phyloP scores from a whole-genome alignment of 2,888 invertebrate species.

The Sialis fuliginosa region DNA sequence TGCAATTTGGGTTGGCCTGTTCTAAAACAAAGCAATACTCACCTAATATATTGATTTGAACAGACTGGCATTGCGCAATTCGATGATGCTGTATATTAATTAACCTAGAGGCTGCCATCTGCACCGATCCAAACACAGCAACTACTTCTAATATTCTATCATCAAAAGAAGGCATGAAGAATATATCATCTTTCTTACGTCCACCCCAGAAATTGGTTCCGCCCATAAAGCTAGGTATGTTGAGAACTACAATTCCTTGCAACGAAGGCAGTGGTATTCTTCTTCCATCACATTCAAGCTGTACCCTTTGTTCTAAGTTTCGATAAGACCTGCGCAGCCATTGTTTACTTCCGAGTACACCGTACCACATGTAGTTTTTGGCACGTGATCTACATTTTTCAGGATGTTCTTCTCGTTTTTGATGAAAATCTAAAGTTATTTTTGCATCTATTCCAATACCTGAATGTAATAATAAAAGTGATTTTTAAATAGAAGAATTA shows the following conservation, averaged over 20 bases:
- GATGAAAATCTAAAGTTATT: constrained; percentile 91
- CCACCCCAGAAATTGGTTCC: constrained; percentile 99
- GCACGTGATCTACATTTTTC: constrained; percentile 90
- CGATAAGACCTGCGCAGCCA: constrained; percentile 82
- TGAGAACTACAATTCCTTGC: constrained; percentile 91
- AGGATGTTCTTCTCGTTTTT: constrained; percentile 91
- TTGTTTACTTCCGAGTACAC: constrained; percentile 62
- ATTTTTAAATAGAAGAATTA: background rate
- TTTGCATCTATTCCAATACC: constrained; percentile 95
- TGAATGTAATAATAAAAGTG: background rate
- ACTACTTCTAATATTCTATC: constrained; percentile 94
- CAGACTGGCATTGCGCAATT: constrained; percentile 89
- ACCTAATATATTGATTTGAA: constrained; percentile 88
- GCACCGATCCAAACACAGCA: constrained; percentile 92
- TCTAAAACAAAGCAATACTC: constrained; percentile 8
- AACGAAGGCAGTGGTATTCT: constrained; percentile 87
- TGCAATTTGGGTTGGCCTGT: background rate
- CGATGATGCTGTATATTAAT: constrained; percentile 93
- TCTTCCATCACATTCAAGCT: constrained; percentile 91
- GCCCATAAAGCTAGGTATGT: constrained; percentile 95
- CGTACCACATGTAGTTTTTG: constrained; percentile 93
- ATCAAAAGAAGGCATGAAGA: constrained; percentile 86
- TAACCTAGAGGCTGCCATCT: constrained; percentile 90
- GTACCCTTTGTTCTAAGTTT: constrained; percentile 88
- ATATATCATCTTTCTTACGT: constrained; percentile 77